Conservation (phyloP, 2,888 invertebrate genomes). For the Selenia dentaria region DNA sequence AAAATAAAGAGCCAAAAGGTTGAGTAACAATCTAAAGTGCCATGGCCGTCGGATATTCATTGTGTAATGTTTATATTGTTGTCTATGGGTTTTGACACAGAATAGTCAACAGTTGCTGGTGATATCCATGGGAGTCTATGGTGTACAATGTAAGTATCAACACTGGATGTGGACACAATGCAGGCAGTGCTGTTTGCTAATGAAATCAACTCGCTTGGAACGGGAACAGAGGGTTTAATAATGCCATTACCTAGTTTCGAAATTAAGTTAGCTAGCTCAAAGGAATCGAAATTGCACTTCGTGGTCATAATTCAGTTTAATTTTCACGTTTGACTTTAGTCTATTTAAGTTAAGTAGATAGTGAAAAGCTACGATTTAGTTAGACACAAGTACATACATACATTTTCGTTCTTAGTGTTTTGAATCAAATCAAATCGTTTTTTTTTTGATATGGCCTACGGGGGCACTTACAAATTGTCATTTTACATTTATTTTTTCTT, state of each 20-base stretch:
- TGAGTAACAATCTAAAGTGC: constrained; percentile 7
- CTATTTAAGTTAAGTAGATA: no score
- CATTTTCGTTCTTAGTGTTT: no score
- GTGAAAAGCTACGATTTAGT: no score
- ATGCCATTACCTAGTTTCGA: constrained; percentile 12
- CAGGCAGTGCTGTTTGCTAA: constrained; percentile 10
- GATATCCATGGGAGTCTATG: neutral
- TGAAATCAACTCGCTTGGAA: constrained; percentile 10
- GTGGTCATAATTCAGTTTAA: no score
- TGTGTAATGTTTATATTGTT: constrained; percentile 9
- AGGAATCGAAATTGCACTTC: no score
- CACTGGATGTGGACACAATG: neutral
- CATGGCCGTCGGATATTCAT: constrained; percentile 19
- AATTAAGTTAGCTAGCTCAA: neutral
- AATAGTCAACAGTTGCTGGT: no score
- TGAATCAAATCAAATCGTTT: no score
- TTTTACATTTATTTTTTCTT: no score
- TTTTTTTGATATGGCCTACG: no score
- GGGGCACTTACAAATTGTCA: no score
- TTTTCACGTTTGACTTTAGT: neutral
- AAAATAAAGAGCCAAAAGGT: constrained; percentile 15
- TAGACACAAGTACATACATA: no score
- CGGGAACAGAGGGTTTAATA: constrained; percentile 11
- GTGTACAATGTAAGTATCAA: constrained; percentile 1
- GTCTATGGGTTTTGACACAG: neutral